These are phyloP conservation scores for Eupithecia insigniata DNA, from an alignment of 2,888 invertebrate species.

Conservation along the genomic window DNA sequence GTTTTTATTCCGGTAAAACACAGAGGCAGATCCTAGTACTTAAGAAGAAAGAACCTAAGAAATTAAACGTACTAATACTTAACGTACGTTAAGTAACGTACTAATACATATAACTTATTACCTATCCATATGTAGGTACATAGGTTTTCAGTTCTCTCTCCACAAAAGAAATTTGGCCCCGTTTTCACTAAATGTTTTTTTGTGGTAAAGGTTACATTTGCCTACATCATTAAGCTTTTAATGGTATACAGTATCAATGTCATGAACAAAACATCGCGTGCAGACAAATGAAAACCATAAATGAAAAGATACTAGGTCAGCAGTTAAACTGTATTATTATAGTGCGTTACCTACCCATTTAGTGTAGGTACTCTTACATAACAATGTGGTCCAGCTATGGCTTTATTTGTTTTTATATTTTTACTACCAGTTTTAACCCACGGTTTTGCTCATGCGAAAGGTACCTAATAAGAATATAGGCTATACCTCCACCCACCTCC, in stretches of 20 bases:
- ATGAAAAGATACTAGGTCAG: not conserved
- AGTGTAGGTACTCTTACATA: not conserved
- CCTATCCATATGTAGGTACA: no score
- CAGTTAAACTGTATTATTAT: not conserved
- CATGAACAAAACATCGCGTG: constrained; percentile 5
- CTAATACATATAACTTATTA: not conserved
- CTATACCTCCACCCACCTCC: no score
- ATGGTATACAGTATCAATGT: not conserved
- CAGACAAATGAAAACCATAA: not conserved
- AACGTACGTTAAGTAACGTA: no score
- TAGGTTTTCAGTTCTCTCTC: not conserved
- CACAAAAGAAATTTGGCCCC: not conserved
- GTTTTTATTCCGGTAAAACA: not conserved
- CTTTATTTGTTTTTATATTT: no score
- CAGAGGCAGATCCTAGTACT: not conserved
- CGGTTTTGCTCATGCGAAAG: no score
- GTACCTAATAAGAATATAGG: no score
- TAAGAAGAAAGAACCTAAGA: not conserved
- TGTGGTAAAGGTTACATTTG: not conserved
- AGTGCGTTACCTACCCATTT: not conserved
- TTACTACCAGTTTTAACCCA: no score
- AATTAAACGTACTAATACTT: not conserved
- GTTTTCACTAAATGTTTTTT: not conserved
- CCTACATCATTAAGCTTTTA: not conserved
- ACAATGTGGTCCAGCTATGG: not conserved